These are phyloP conservation scores for Daktulosphaira vitifoliae DNA, from an alignment of 1,140 invertebrate species.

Conservation along the genomic window DNA sequence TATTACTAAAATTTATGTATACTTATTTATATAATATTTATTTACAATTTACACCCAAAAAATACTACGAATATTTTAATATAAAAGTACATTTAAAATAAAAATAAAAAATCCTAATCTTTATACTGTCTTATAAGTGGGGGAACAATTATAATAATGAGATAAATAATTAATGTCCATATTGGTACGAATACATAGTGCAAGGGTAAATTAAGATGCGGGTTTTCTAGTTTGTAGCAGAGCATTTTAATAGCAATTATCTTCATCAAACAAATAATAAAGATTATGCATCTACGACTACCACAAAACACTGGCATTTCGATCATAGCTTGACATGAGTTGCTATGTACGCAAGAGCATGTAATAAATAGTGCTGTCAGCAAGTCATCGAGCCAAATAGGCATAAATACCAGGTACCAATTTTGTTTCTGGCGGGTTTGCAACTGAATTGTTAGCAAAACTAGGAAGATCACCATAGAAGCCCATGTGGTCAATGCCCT, in stretches of 20 bases:
- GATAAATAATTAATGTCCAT: constrained; percentile 16
- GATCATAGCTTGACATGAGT: constrained; percentile 8
- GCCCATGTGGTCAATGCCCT: constrained; percentile 23
- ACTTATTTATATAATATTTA: too few species aligned
- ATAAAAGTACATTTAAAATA: too few species aligned
- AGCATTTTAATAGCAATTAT: constrained; percentile 3
- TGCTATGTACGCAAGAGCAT: constrained; percentile 19
- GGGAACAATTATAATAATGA: constrained; percentile 8
- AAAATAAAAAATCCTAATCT: too few species aligned
- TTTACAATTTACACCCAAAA: too few species aligned
- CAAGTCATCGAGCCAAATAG: constrained; percentile 24
- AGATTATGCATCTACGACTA: constrained; percentile 16
- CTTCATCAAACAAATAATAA: constrained; percentile 19
- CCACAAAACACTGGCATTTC: constrained; percentile 15
- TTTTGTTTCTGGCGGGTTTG: constrained; percentile 23
- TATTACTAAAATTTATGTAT: too few species aligned
- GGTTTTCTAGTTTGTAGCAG: constrained; percentile 18
- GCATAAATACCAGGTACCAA: constrained; percentile 27
- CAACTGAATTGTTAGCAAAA: constrained; percentile 24
- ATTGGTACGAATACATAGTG: constrained; percentile 19
- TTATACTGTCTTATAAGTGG: constrained; percentile 7
- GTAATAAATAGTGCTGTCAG: constrained; percentile 19
- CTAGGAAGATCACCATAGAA: constrained; percentile 24
- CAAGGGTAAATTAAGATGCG: background rate
- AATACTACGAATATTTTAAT: too few species aligned